Conservation (phyloP, 2,888 invertebrate species). For the Autographa pulchrina region DNA sequence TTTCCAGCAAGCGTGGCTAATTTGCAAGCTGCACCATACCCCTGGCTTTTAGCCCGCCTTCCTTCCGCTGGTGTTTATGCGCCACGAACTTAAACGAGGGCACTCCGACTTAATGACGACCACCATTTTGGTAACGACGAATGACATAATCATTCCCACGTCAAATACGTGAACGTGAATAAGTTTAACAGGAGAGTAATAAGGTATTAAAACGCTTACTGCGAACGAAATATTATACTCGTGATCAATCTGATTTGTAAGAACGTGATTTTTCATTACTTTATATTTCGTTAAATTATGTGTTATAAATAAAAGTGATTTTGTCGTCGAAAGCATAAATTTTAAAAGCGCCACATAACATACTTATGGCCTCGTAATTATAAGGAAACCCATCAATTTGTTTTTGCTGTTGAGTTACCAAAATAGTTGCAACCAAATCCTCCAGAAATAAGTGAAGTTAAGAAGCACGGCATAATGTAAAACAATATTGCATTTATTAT, state of each 20-base stretch:
- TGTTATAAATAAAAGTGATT: not conserved
- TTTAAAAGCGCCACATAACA: too few species aligned
- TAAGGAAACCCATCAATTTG: too few species aligned
- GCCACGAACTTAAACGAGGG: slow-evolving; percentile 82
- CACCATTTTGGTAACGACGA: slow-evolving; percentile 79
- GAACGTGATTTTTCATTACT: slow-evolving; percentile 2
- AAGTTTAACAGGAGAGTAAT: slow-evolving; percentile 31
- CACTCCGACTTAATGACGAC: slow-evolving; percentile 85
- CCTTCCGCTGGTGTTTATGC: slow-evolving; percentile 83
- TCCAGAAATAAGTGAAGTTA: too few species aligned
- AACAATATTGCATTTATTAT: too few species aligned
- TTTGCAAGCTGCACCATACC: slow-evolving; percentile 79
- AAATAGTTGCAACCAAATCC: too few species aligned
- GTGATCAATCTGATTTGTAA: not conserved
- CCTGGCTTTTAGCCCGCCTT: slow-evolving; percentile 83
- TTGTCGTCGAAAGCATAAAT: not conserved
- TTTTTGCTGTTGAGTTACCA: too few species aligned
- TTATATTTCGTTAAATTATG: not conserved
- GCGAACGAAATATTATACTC: slow-evolving; percentile 11
- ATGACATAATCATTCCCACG: slow-evolving; percentile 67
- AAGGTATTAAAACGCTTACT: slow-evolving; percentile 10
- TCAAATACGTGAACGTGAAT: slow-evolving; percentile 41
- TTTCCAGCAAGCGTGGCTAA: slow-evolving; percentile 82
- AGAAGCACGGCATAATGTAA: too few species aligned
- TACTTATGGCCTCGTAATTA: too few species aligned